Evolutionary conservation across 2,888 invertebrate species (phyloP).

Genomic region (Xestoiulus laeticollis): DNA sequence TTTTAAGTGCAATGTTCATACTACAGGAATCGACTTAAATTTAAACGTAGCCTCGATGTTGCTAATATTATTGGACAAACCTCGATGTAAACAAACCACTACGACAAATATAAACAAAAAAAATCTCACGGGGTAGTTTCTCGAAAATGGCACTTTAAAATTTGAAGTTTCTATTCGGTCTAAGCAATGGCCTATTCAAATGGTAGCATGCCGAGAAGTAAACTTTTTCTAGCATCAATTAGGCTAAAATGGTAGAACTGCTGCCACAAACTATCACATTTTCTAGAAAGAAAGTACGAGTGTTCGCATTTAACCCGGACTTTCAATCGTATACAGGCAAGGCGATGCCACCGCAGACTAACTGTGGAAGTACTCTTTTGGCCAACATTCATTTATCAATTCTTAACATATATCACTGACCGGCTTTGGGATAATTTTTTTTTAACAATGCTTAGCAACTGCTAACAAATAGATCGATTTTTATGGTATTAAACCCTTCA

Average conservation of each 20-base stretch:
- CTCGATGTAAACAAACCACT: neutral
- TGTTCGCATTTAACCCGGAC: neutral
- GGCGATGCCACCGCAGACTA: neutral
- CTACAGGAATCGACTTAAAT: neutral
- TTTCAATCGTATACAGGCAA: constrained; percentile 16
- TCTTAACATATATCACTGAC: no score
- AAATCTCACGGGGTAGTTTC: neutral
- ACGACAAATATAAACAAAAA: neutral
- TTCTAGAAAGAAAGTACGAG: neutral
- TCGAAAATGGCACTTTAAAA: neutral
- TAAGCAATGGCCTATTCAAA: neutral
- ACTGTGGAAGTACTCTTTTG: no score
- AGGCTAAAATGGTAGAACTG: neutral
- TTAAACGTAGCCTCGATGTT: neutral
- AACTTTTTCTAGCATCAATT: neutral
- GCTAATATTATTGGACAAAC: neutral
- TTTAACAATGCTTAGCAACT: no score
- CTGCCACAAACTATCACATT: neutral
- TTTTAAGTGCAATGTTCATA: neutral
- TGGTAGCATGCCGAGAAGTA: neutral
- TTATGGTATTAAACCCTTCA: no score
- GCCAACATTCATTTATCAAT: no score
- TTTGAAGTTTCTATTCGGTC: neutral
- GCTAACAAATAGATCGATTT: no score
- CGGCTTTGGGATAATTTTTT: no score